Conservation (phyloP, 2,113 vertebrate genomes). For the Notarius quadriscutis region DNA sequence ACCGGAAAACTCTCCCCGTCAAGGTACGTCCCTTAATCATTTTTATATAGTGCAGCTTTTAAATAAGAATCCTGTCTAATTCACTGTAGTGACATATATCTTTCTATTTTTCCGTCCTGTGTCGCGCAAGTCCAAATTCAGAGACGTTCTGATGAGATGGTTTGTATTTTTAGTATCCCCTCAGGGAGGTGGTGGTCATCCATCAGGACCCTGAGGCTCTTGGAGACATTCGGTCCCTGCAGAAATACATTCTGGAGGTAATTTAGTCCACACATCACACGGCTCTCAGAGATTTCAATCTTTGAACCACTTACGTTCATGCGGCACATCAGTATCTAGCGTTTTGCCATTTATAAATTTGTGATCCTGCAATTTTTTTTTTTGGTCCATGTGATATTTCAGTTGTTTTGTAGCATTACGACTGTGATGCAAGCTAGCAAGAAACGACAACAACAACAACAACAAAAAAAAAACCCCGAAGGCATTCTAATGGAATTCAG, state of each 20-base stretch:
- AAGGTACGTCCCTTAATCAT: slow-evolving; percentile 76
- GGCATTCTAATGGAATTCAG: neutral
- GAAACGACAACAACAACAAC: too few species aligned
- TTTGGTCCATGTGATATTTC: neutral
- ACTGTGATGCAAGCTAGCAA: neutral
- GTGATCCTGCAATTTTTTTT: neutral
- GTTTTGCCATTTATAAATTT: neutral
- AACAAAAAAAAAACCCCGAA: neutral
- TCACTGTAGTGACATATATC: neutral
- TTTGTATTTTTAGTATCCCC: slow-evolving; percentile 81
- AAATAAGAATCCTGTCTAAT: neutral
- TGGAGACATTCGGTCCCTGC: slow-evolving; percentile 83
- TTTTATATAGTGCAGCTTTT: neutral
- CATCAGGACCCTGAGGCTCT: slow-evolving; percentile 90
- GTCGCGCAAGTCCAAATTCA: neutral
- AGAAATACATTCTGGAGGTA: slow-evolving; percentile 96
- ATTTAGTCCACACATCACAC: slow-evolving; percentile 39
- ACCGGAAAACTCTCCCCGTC: slow-evolving; percentile 92
- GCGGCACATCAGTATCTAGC: neutral
- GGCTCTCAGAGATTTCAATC: neutral
- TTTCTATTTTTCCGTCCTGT: slow-evolving; percentile 4
- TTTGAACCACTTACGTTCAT: neutral
- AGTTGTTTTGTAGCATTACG: neutral
- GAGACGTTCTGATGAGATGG: slow-evolving; percentile 1
- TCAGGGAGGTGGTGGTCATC: slow-evolving; percentile 96